Evolutionary conservation across 2,113 vertebrate genomes (phyloP).

Genomic region (Megaceryle maxima): DNA sequence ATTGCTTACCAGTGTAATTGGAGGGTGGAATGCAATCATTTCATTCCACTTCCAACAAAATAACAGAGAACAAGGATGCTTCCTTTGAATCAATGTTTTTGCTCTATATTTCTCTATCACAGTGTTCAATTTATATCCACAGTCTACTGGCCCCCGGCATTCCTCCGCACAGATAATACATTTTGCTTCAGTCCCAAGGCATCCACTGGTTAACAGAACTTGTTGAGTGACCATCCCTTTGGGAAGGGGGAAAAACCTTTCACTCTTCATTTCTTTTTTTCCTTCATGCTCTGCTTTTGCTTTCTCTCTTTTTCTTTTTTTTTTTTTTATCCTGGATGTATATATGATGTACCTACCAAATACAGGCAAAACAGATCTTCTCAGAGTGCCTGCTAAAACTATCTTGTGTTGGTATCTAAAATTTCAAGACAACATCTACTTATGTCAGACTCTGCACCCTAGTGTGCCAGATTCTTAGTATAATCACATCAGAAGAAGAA

Average conservation of each 20-base stretch:
- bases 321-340: not conserved
- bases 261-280: not conserved
- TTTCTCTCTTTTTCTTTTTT: not conserved
- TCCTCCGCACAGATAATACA: constrained; percentile 59
- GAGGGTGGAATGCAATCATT: no score
- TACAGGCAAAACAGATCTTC: not conserved
- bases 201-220: constrained; percentile 70
- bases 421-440: not conserved
- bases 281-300: not conserved
- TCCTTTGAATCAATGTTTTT: not conserved
- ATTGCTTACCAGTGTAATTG: no score
- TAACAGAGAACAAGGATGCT: no score
- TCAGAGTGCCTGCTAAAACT: not conserved
- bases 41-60: no score
- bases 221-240: constrained; percentile 63
- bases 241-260: not conserved
- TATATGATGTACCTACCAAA: not conserved
- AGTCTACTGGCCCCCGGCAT: constrained; percentile 36
- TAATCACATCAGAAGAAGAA: not conserved
- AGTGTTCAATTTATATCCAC: constrained; percentile 59
- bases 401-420: not conserved
- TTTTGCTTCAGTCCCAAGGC: constrained; percentile 66
- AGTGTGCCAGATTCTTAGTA: not conserved
- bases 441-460: not conserved
- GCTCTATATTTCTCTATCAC: not conserved